Evolutionary conservation across 2,797 vertebrate species (phyloP).

Genomic region (Malurus leucopterus): DNA sequence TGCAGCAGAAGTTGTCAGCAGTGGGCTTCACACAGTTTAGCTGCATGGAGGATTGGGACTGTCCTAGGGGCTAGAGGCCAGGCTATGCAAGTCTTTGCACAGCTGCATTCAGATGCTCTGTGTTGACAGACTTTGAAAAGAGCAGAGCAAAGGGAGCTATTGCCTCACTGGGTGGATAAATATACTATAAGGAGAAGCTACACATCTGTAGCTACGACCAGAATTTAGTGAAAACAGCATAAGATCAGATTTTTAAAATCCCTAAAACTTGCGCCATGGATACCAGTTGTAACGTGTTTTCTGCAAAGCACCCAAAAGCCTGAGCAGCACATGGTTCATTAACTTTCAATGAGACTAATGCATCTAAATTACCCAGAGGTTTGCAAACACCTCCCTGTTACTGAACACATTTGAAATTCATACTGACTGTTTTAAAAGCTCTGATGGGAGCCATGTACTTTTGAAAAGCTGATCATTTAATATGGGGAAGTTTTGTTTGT

Average conservation of each 20-base stretch:
- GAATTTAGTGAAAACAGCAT: background rate
- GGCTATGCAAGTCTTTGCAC: slow-evolving; percentile 20
- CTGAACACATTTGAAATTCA: slow-evolving; percentile 8
- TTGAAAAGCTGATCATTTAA: background rate
- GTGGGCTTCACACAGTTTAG: background rate
- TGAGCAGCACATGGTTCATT: slow-evolving; percentile 12
- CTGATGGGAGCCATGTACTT: background rate
- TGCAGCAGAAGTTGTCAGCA: background rate
- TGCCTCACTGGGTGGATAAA: slow-evolving; percentile 17
- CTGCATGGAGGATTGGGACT: background rate
- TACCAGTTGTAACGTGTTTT: background rate
- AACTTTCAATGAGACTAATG: slow-evolving; percentile 37
- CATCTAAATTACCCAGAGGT: background rate
- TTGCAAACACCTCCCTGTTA: slow-evolving; percentile 21
- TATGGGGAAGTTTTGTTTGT: background rate
- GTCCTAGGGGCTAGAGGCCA: slow-evolving; percentile 17
- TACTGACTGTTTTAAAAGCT: slow-evolving; percentile 5
- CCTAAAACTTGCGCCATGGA: background rate
- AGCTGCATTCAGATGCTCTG: slow-evolving; percentile 45
- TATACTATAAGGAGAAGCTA: slow-evolving; percentile 5
- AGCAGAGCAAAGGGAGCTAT: slow-evolving; percentile 18
- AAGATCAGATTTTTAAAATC: background rate
- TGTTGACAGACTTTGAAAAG: slow-evolving; percentile 52
- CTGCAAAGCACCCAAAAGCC: background rate
- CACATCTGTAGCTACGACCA: background rate